Base-by-base conservation (phyloP, 2,113 vertebrate species). In the Lasiurus borealis region DNA sequence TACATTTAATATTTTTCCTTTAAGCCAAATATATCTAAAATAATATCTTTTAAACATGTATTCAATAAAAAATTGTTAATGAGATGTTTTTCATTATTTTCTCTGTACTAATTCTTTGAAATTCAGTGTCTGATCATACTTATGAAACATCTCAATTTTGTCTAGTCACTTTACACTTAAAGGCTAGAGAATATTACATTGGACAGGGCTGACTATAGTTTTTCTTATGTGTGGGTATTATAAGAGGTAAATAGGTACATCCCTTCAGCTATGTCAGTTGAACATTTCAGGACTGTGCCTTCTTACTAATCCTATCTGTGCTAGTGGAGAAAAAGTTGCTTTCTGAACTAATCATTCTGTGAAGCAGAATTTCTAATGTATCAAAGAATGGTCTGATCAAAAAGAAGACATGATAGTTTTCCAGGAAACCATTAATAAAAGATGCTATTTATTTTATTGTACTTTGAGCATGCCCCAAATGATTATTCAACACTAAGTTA, bases 401-500 rank as follows among this genome's bases (percentile, higher is more conserved):
- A 62, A 93, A 31, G 15, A 94, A 1, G 46, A 21, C 27, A 14
- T 34, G 25, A 40, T 48, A 13, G 27, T 85, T 95, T 93, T 31
- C 34, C 16, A 72, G 36, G 7, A 86, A 86, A 66, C 15, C 19
- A 64, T 85, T 73, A 46, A 27, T 29, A 57, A 66, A 0, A 40
- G 5, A 5, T 64, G 36, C 29, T 72, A 59, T 66, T 84, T 75
- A n/a, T 72, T 64, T 57, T 69, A 31, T 82, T 69, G 21, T 50
- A 66, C 76, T n/a, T 95, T 88, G 15, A 81, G 15, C 15, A 50
- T 73, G 11, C 18, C 23, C 6, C 0, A 12, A 80, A 59, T 59
- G 88, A 81, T 88, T 88, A 59, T 80, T 57, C 25, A 66, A 36
- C 13, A 29, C 15, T 78, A 81, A 21, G 50, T 86, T 90, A 94